Base-by-base conservation (phyloP, 2,797 vertebrate genomes). In the Paguma larvata region DNA sequence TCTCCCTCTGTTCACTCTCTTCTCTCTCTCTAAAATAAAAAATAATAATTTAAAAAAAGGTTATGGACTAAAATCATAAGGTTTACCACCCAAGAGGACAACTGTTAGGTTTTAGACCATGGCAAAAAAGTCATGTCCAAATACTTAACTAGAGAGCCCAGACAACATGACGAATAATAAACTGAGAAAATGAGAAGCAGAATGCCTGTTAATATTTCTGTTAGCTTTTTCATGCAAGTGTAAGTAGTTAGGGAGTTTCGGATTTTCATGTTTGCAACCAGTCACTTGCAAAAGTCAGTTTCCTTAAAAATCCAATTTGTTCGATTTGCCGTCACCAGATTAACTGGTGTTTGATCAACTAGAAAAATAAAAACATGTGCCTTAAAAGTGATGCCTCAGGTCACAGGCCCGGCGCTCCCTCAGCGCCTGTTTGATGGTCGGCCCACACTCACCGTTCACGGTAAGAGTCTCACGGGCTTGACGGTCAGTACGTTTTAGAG, bases 41-140 rank as follows among this genome's bases (percentile, higher is more conserved):
- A 56, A 56, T 9, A 56, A 21, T 53, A 53, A 51, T 15, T 51
- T 51, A 53, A 19, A 53, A 53, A 91, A 79, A 63, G 53, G 25
- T 72, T 63, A 15, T 5, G 23, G 27, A 46, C 70, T 88, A 82
- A 92, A 94, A 94, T 82, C 32, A 65, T 59, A 83, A 82, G 12
- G 63, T 73, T 93, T 91, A 85, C 51, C 46, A 80, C 18, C 46
- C 46, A 91, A 70, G 32, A 95, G 32, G 41, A 93, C 5, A 85
- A 89, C 83, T 25, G 41, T 78, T 94, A 94, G 44, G 30, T 86
- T 93, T 94, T 89, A 95, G 89, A 95, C 5, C 32, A 89, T 65
- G 9, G 91, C 27, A 94, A 77, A 93, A 75, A 62, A 48, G 38
- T 38, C 70, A 63, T 84, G n/a, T 84, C 30, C 59, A 93, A 93